Conservation (phyloP, 2,888 invertebrate genomes). For the Polydesmus complanatus region DNA sequence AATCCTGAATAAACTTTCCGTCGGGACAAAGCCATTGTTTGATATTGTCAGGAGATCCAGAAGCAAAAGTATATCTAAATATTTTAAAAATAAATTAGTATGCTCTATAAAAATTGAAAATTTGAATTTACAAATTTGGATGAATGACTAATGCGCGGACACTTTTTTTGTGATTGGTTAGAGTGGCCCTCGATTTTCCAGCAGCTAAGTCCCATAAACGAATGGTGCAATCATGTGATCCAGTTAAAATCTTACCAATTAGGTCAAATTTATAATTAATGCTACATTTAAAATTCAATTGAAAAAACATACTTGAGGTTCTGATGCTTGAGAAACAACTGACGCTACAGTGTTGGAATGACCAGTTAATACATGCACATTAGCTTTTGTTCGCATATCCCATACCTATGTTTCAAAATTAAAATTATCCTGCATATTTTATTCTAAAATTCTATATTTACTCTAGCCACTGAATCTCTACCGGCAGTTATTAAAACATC, state of each 20-base stretch:
- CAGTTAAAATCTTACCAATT: slow-evolving; percentile 23
- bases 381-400: slow-evolving; percentile 98
- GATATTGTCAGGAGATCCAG: slow-evolving; percentile 95
- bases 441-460: slow-evolving; percentile 21
- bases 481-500: slow-evolving; percentile 90
- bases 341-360: slow-evolving; percentile 96
- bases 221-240: slow-evolving; percentile 80
- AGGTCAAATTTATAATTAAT: background rate
- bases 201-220: slow-evolving; percentile 95
- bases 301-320: slow-evolving; percentile 58
- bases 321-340: slow-evolving; percentile 78
- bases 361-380: slow-evolving; percentile 87
- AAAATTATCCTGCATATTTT: background rate
- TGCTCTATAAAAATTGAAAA: slow-evolving; percentile 37
- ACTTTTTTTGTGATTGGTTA: slow-evolving; percentile 97
- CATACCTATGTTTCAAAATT: slow-evolving; percentile 47
- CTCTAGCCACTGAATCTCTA: slow-evolving; percentile 82
- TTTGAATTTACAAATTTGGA: slow-evolving; percentile 41
- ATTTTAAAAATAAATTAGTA: slow-evolving; percentile 18
- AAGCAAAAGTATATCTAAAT: slow-evolving; percentile 76
- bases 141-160: slow-evolving; percentile 43
- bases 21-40: slow-evolving; percentile 99
- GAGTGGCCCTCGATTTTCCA: slow-evolving; percentile 80
- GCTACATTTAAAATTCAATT: background rate
- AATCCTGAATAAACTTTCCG: slow-evolving; percentile 90